Base-by-base conservation (phyloP, 2,888 invertebrate species). In the Argyresthia goedartella region DNA sequence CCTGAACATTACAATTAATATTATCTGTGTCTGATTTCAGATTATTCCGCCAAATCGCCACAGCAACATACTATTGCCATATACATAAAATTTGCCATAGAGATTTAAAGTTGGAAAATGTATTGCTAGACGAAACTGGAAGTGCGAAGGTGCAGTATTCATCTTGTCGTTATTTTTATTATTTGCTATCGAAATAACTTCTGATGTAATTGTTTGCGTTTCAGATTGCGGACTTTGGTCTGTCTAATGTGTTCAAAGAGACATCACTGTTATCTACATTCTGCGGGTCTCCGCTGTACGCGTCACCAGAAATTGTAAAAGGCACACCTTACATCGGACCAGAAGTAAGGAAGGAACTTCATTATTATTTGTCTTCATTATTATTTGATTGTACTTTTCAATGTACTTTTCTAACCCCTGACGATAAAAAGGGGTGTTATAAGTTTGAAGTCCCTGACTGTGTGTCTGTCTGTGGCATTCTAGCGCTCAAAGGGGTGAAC, bases 61-160 rank as follows among this genome's bases (percentile, higher is more conserved):
- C 97, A 48, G 98, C 98, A 60, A 95, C 96, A 57, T 97, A 96
- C 85, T 99, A 99, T 87, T 97, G 98, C 85, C 98, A 98, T 88
- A 97, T 97, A 89, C 97, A 97, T 81, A 96, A 97, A 86, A 97
- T 98, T 69, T 98, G 97, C 79, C 97, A 98, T 87, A 91, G 97
- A 66, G 97, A 98, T 89, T 89, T 98, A 67, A 98, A 98, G 82
- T 88, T 98, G 69, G 97, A 98, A 84, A 98, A 98, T 84, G 97
- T 98, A 67, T 87, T 98, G 60, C 86, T 98, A 61, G 97, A 98
- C 74, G 95, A 95, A 74, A 91, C 94, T 65, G 95, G 96, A 63
- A 97, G 96, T 88, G 97, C 98, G 49, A 98, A 98, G 90, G 96
- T 95, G n/a, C 76, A 67, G 78, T 69, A 43, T 42, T 39, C 48